Evolutionary conservation across 2,888 invertebrate genomes (phyloP).

Genomic region (Parnassius orleans): DNA sequence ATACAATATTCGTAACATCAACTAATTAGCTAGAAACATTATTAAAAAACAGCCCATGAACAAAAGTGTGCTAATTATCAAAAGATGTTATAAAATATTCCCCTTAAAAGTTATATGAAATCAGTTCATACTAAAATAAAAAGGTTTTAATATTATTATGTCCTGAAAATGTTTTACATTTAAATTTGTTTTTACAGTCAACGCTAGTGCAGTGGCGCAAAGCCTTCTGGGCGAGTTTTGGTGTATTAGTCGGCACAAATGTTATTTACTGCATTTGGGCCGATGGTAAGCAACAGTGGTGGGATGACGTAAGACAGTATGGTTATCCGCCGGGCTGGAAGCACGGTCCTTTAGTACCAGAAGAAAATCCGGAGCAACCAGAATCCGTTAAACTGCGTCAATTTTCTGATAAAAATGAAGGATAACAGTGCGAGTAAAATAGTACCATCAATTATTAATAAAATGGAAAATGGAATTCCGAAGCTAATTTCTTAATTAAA

Average conservation of each 20-base stretch:
- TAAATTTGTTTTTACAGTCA: conserved; percentile 43
- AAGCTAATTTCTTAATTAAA: too few relatives aligned
- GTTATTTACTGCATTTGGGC: conserved; percentile 84
- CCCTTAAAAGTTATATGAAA: too few relatives aligned
- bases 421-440: conserved; percentile 25
- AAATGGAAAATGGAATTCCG: background rate
- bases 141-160: too few relatives aligned
- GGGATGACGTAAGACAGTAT: conserved; percentile 83
- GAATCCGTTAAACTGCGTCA: conserved; percentile 43
- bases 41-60: too few relatives aligned
- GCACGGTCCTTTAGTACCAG: conserved; percentile 54
- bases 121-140: too few relatives aligned
- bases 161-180: background rate
- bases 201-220: conserved; percentile 75
- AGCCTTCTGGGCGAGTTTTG: conserved; percentile 87
- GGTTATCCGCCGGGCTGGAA: conserved; percentile 70
- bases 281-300: conserved; percentile 86
- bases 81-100: too few relatives aligned
- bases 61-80: too few relatives aligned
- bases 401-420: conserved; percentile 45
- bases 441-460: background rate
- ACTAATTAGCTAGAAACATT: too few relatives aligned
- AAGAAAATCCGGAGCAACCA: conserved; percentile 47
- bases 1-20: too few relatives aligned
- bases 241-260: conserved; percentile 83